Base-by-base conservation (phyloP, 92 coral and sea anemone species). In the Porites evermanni region DNA sequence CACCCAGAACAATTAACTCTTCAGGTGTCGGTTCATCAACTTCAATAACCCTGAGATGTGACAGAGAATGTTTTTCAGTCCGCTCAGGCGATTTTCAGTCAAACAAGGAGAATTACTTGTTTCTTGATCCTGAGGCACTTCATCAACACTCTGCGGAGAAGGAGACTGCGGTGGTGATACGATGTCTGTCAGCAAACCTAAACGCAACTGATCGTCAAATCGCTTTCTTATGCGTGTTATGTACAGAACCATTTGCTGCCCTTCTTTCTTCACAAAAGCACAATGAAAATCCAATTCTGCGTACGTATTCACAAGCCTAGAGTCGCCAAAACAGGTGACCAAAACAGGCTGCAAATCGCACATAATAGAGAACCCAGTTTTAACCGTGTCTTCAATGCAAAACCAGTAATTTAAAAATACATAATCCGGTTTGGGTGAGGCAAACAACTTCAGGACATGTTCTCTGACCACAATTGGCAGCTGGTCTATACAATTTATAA, bases 101-200 rank as follows among this genome's bases (percentile, higher is more conserved):
- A 59, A 60, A 58, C 12, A 12, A 23, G 32, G 9, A 13, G 79
- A 44, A 2, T 16, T 12, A 14, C 53, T 70, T 44, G 2, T 11
- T 17, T 75, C 23, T 26, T 26, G 32, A 10, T 78, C 64, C n/a
- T 64, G 23, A 44, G n/a, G 5, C 71, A 64, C 1, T 24, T 64
- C 18, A 47, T 64, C 82, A 20, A 38, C 82, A 38, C 38, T 38
- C 60, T 44, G 19, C 82, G 38, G 71, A 78, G 81, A 14, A 60
- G 80, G 8, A 29, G 29, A 24, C 7, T 59, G 23, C n/a, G 81
- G 81, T 44, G 70, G 10, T 47, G 82, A 64, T 78, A 24, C 32
- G 32, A 26, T n/a, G 18, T 26, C 32, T 26, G 32, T 26, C 32
- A 26, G 32, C 2, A 26, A 26, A 26, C 2, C 32, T 26, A 26